Percentiles rank a stretch among this genome's conserved stretches.
phyloP scores from a whole-genome alignment of 2,888 invertebrate species.

The Temnothorax rugatulus region DNA sequence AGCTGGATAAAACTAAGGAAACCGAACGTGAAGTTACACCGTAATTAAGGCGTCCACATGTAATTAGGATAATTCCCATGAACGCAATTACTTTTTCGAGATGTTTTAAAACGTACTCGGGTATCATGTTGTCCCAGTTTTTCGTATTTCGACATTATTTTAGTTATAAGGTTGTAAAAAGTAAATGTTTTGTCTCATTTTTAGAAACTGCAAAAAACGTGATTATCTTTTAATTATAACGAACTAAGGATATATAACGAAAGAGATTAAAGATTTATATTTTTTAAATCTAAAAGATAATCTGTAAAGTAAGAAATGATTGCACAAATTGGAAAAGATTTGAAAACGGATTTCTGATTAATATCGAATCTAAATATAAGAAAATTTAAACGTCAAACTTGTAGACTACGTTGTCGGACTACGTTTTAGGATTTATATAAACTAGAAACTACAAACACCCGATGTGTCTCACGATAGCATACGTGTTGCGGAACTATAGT shows the following conservation, averaged over 20 bases:
- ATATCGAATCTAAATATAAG: not conserved
- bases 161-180: no score
- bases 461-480: not conserved
- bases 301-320: not conserved
- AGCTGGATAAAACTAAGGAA: not conserved
- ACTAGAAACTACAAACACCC: not conserved
- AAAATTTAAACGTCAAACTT: not conserved
- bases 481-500: slow-evolving; percentile 12
- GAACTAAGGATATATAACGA: not conserved
- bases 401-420: not conserved
- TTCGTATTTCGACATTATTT: not conserved
- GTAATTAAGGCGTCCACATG: not conserved
- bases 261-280: not conserved
- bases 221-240: not conserved
- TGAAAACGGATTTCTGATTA: not conserved
- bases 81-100: not conserved
- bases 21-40: not conserved
- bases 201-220: not conserved
- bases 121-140: not conserved
- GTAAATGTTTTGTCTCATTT: not conserved
- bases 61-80: not conserved
- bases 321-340: not conserved
- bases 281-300: not conserved
- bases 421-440: not conserved
- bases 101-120: not conserved